phyloP scores from a whole-genome alignment of 2,113 vertebrate genomes.

The Melozone crissalis region DNA sequence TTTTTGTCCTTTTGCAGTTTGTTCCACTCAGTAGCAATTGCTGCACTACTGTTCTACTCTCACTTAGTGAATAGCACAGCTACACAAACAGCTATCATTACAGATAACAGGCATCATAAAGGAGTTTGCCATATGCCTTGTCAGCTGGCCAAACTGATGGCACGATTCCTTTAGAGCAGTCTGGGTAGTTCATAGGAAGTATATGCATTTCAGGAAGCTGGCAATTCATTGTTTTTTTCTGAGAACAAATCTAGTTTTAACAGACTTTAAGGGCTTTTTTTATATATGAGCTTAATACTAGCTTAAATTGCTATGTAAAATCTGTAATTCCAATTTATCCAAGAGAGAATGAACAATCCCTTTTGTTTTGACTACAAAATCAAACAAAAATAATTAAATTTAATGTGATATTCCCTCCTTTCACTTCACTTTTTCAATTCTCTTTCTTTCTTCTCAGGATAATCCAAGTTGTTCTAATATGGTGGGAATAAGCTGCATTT shows the following conservation, averaged over 20 bases:
- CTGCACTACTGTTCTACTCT: not conserved
- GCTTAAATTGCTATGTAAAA: not conserved
- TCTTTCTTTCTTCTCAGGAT: not conserved
- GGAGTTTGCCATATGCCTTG: slow-evolving; percentile 40
- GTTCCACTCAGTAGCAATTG: slow-evolving; percentile 16
- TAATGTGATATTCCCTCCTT: not conserved
- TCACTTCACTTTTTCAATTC: not conserved
- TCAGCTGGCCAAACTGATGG: slow-evolving; percentile 27
- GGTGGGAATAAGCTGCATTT: not conserved
- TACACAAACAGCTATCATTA: slow-evolving; percentile 33
- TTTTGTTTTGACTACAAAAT: not conserved
- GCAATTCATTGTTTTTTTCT: not conserved
- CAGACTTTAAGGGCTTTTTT: not conserved
- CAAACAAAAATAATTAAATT: not conserved
- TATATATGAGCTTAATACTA: not conserved
- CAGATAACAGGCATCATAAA: slow-evolving; percentile 17
- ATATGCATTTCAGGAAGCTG: not conserved
- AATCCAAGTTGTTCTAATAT: not conserved
- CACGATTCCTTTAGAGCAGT: not conserved
- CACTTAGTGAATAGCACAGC: not conserved
- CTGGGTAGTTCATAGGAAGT: not conserved
- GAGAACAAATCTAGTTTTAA: not conserved
- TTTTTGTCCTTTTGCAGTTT: slow-evolving; percentile 14
- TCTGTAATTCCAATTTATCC: not conserved
- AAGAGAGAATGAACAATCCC: not conserved